A percentile compares a stretch with the other conserved stretches of the same genome.
phyloP scores from a whole-genome alignment of 2,797 vertebrate species.

The Coregonus sp. region DNA sequence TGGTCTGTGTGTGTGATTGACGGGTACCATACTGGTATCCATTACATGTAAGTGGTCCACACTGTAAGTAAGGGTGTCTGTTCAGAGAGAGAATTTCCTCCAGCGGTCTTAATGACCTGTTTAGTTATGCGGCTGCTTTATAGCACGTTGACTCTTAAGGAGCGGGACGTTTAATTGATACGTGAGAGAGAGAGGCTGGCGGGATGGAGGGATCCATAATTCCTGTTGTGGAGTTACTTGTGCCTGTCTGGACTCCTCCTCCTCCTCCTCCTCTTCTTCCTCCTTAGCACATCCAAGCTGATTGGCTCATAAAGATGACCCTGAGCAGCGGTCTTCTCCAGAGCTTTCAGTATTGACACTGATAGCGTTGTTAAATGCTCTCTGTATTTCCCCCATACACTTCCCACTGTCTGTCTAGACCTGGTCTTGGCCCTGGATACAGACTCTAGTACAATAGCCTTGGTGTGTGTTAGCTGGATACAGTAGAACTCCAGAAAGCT shows the following conservation, averaged over 20 bases:
- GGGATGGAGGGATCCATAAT: slow-evolving; percentile 39
- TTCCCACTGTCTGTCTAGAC: neutral
- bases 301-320: slow-evolving; percentile 28
- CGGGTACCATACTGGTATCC: slow-evolving; percentile 26
- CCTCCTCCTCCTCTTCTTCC: neutral
- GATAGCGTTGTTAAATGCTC: neutral
- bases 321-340: neutral
- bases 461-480: no score
- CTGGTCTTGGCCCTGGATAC: neutral
- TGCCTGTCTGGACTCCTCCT: slow-evolving; percentile 13
- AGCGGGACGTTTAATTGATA: slow-evolving; percentile 46
- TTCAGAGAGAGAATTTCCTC: slow-evolving; percentile 18
- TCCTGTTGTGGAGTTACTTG: slow-evolving; percentile 29
- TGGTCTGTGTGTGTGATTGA: slow-evolving; percentile 32
- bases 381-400: neutral
- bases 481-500: no score
- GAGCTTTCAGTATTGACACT: neutral
- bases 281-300: neutral
- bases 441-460: no score
- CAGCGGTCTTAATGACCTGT: slow-evolving; percentile 34
- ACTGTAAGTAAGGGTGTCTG: slow-evolving; percentile 37
- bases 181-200: slow-evolving; percentile 25
- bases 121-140: slow-evolving; percentile 44
- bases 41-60: slow-evolving; percentile 21
- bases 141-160: slow-evolving; percentile 48